Base-by-base conservation (phyloP, 1,140 invertebrate species). In the Heliconius hermathena region DNA sequence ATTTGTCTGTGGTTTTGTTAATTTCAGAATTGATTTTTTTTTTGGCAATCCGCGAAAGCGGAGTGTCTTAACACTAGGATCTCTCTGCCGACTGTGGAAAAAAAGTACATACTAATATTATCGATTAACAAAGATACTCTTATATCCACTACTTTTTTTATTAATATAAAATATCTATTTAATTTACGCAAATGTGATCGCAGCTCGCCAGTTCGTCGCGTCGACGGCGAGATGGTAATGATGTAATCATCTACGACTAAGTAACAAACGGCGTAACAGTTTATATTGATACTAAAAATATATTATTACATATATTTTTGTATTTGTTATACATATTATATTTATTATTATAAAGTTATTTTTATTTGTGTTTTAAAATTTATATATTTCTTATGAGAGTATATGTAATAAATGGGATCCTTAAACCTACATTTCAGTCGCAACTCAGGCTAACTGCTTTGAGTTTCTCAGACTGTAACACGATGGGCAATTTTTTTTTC, bases 181-280 rank as follows among this genome's bases (percentile, higher is more conserved):
- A 22, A 66, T 4, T 66, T 16, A 60, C 60, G 60, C 73, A 38
- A n/a, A 52, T 74, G 73, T 74, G 52, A 60, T 33, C 73, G 49
- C n/a, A 74, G 52, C 73, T 11, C 36, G 8, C 36, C 52, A 33
- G 49, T 16, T 36, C 49, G 11, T 16, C 54, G 26, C 22, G 60
- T 16, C 60, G 22, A 29, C 60, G 20, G 36, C n/a, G 73, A 74
- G 73, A 57, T 57, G 52, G 38, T 74, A 54, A 74, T 74, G 49
- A 74, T 18, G 73, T 74, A 74, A 74, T 54, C 33, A 74, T 74
- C 29, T 74, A 33, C 33, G 3, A 3, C 3, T 1, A 60, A 36
- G 52, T 16, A 57, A 46, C 52, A 57, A 74, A 36, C 33, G 52
- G 49, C 52, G 49, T 38, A 60, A 74, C 73, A 57, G 20, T 74